Evolutionary conservation across 1,140 invertebrate species (phyloP).

Genomic region (Phortica variegata): DNA sequence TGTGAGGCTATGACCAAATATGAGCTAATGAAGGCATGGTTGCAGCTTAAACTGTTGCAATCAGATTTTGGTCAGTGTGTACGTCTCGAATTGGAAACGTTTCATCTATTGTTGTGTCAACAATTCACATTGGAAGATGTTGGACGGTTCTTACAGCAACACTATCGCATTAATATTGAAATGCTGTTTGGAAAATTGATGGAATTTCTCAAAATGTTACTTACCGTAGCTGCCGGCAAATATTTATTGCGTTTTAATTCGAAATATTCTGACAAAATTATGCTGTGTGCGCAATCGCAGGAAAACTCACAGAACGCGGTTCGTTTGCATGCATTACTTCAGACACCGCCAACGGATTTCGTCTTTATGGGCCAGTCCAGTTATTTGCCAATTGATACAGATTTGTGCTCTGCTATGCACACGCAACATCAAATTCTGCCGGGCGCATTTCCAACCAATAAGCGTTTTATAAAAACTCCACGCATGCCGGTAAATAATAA

Average conservation of each 20-base stretch:
- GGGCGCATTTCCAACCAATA: slow-evolving; percentile 23
- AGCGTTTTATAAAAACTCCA: neutral
- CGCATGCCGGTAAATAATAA: neutral
- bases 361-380: slow-evolving; percentile 28
- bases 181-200: slow-evolving; percentile 26
- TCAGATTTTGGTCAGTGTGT: slow-evolving; percentile 19
- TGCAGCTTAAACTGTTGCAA: slow-evolving; percentile 34
- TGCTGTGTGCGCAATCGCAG: slow-evolving; percentile 27
- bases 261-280: slow-evolving; percentile 37
- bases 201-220: slow-evolving; percentile 38
- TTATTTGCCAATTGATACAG: slow-evolving; percentile 29
- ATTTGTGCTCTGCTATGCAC: slow-evolving; percentile 34
- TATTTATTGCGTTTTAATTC: slow-evolving; percentile 35
- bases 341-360: slow-evolving; percentile 16
- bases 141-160: slow-evolving; percentile 28
- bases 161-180: slow-evolving; percentile 26
- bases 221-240: slow-evolving; percentile 20
- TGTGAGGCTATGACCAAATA: slow-evolving; percentile 45
- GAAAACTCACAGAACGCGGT: slow-evolving; percentile 23
- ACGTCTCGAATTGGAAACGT: slow-evolving; percentile 26
- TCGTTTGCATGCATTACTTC: slow-evolving; percentile 21
- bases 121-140: slow-evolving; percentile 18
- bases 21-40: slow-evolving; percentile 38
- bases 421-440: slow-evolving; percentile 28
- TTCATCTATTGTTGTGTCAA: slow-evolving; percentile 28